Evolutionary conservation across 1,140 invertebrate species (phyloP), one percentile per base, ranked within the genome.

Genomic region (Drosophila santomea): DNA sequence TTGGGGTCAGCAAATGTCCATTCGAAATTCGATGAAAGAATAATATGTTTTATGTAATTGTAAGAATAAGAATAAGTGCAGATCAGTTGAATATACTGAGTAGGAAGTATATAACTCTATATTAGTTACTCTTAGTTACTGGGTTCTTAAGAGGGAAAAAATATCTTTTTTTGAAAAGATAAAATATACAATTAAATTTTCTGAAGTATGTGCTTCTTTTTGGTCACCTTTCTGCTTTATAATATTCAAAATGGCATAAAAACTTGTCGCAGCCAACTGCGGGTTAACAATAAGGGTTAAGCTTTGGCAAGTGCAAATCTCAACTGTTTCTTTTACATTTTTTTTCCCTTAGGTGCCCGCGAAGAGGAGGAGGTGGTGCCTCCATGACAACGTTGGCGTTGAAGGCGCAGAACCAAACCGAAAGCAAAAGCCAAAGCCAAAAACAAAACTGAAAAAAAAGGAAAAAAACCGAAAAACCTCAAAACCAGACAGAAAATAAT

Each of bases 401-500:
- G 56, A 63, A 64, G 72, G 45, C 59, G 52, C 51, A 54, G 38
- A 78, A 45, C 57, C 62, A 68, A 52, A 59, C 35, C 44, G 28
- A 35, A 36, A 59, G 17, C 61, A 44, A 56, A 51, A 77, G 38
- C 11, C n/a, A 48, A 75, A 76, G 20, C 15, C 17, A 28, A 44
- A 20, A 10, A 11, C 20, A 25, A 77, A 62, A 51, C 7, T n/a
- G 5, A 52, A 64, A 39, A 28, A 10, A 11, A 44, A 0, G 25
- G 4, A 20, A 20, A 43, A 45, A 43, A 58, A 45, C 36, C 3
- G 28, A 15, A 64, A 64, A 15, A 11, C 10, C 48, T 32, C n/a
- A 75, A 69, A 58, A 51, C 44, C 55, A 55, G 71, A 80, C 50
- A 59, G 15, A 58, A 63, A 74, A 86, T 90, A 91, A 91, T 88